phyloP scores from a whole-genome alignment of 2,797 vertebrate genomes.

The Molossus alvarezi region DNA sequence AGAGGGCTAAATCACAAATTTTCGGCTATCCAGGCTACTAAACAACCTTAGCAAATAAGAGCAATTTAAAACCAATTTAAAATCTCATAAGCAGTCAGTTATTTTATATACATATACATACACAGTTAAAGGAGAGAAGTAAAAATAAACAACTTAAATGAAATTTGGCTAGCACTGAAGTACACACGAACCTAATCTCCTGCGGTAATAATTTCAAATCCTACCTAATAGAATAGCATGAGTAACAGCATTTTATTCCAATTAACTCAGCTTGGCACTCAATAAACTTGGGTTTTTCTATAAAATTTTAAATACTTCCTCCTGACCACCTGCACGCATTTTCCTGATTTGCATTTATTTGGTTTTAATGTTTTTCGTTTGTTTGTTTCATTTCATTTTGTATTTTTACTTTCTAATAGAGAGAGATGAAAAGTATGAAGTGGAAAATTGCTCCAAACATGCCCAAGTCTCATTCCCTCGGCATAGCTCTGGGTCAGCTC shows the following conservation, averaged over 20 bases:
- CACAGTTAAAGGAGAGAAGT: constrained; percentile 45
- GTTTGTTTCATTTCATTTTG: constrained; percentile 52
- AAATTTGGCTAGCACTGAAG: constrained; percentile 56
- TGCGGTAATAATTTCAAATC: constrained; percentile 61
- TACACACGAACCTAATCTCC: constrained; percentile 49
- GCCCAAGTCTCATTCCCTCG: background rate
- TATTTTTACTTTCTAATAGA: constrained; percentile 11
- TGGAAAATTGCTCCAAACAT: background rate
- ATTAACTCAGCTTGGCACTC: constrained; percentile 40
- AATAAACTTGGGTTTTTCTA: constrained; percentile 36
- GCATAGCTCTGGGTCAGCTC: background rate
- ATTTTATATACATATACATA: background rate
- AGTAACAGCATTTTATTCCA: constrained; percentile 59
- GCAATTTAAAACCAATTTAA: constrained; percentile 51
- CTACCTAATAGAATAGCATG: constrained; percentile 60
- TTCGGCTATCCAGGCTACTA: background rate
- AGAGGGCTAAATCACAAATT: constrained; percentile 49
- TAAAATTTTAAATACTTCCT: constrained; percentile 59
- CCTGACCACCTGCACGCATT: background rate
- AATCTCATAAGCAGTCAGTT: background rate
- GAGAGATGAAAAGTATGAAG: background rate
- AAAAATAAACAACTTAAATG: constrained; percentile 61
- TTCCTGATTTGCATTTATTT: constrained; percentile 60
- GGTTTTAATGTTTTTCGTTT: constrained; percentile 43
- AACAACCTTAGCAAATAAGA: constrained; percentile 16